Base-by-base conservation (phyloP, 2,888 invertebrate genomes). In the Nomada goodeniana region DNA sequence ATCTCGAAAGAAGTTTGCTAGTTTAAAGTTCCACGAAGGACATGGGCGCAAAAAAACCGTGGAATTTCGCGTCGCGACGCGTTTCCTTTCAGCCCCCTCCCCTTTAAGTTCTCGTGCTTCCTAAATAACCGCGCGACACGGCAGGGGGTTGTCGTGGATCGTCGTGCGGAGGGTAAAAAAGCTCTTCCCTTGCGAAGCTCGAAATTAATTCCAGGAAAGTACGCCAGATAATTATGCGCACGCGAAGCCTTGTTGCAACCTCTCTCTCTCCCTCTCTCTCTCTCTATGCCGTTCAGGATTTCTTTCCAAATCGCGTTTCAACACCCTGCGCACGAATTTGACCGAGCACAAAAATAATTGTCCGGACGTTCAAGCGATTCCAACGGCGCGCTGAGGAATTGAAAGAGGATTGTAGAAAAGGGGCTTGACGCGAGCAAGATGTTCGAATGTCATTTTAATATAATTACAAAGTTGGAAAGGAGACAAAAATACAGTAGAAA, bases 191-290 rank as follows among this genome's bases (percentile, higher is more conserved):
- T 50, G 67, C 72, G 81, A 79, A 85, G 83, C 86, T 84, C 72
- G 84, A 89, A 87, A 90, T 90, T 89, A 90, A 90, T 90, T 90
- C 89, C 85, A 82, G 83, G 89, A 90, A 90, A 88, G 86, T 86
- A 81, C 83, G 84, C 71, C 73, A 82, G 86, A 86, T 90, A 89
- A 90, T 89, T 90, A 89, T 79, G 87, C 82, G 77, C 90, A 90
- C 90, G 90, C 90, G 84, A 90, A 86, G 80, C 83, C 74, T 82
- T 84, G 47, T 36, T 36, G 55, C 44, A 29, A 20, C 42, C 47
- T 47, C 47, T 47, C 47, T 47, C 47, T 47, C 23, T 23, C 47
- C n/a, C n/a, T n/a, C 47, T 47, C 47, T 47, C 47, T 47, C 47
- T 47, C 23, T 23, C 47, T 47, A 47, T 47, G 47, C 47, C 4